phyloP scores from a whole-genome alignment of 2,113 vertebrate genomes.

The Tupaia tana region DNA sequence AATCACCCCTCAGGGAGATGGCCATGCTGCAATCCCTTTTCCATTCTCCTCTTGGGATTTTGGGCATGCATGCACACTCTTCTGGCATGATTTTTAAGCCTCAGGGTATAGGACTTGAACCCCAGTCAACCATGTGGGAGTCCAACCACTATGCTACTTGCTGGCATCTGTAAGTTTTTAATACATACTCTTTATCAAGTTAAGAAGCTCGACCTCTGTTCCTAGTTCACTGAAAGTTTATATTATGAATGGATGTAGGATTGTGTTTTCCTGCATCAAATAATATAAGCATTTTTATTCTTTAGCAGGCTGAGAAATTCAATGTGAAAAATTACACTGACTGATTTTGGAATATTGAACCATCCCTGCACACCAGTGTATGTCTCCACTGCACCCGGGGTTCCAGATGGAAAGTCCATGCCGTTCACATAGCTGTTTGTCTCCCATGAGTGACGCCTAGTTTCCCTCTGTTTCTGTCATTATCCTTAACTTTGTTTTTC shows the following conservation, averaged over 20 bases:
- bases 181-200: background rate
- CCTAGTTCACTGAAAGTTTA: background rate
- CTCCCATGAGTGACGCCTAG: background rate
- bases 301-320: background rate
- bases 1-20: no score
- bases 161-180: background rate
- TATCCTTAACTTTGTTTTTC: conserved; percentile 2
- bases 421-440: background rate
- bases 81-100: no score
- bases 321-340: background rate
- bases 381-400: no score
- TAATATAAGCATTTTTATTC: background rate
- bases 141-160: no score
- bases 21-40: no score
- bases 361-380: background rate
- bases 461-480: background rate
- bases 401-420: background rate
- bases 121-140: no score
- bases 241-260: background rate
- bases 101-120: no score
- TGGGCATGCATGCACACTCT: no score
- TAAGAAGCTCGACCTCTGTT: background rate
- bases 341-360: background rate
- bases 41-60: no score
- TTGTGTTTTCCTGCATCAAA: background rate